These are phyloP conservation scores for Hydra vulgaris DNA, from an alignment of 30 jellyfish, hydroid and myxozoan species.

Conservation along the genomic window DNA sequence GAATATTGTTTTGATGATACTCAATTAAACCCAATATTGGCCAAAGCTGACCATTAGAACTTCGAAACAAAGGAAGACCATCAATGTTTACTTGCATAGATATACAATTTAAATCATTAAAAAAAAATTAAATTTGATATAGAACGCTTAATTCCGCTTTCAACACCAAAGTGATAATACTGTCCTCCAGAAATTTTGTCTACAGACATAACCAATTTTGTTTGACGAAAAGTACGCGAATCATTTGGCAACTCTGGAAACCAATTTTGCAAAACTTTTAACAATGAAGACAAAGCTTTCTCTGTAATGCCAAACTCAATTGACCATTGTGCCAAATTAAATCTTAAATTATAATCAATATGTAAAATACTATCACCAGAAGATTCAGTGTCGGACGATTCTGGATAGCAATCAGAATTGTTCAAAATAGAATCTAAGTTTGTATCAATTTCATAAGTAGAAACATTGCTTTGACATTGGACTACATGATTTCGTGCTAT, in stretches of 20 bases:
- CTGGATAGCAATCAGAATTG: not conserved
- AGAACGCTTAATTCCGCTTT: not conserved
- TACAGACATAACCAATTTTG: not conserved
- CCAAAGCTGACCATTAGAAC: not conserved
- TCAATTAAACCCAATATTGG: not conserved
- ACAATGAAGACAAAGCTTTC: not conserved
- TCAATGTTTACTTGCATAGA: not conserved
- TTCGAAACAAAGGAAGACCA: not conserved
- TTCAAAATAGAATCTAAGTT: not conserved
- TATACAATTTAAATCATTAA: not conserved
- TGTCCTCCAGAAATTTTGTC: not conserved
- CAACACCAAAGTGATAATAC: not conserved
- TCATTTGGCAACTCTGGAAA: not conserved
- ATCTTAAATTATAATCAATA: not conserved
- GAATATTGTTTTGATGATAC: not conserved
- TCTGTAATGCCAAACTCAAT: not conserved
- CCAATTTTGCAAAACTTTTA: not conserved
- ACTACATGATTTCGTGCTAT: not conserved
- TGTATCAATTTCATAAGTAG: not conserved
- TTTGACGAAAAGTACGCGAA: not conserved
- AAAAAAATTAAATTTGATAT: not conserved
- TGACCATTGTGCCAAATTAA: not conserved
- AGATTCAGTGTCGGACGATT: not conserved
- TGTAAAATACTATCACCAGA: not conserved
- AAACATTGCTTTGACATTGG: not conserved